phyloP scores from a whole-genome alignment of 2,113 vertebrate genomes.

The Ptilonorhynchus violaceus region DNA sequence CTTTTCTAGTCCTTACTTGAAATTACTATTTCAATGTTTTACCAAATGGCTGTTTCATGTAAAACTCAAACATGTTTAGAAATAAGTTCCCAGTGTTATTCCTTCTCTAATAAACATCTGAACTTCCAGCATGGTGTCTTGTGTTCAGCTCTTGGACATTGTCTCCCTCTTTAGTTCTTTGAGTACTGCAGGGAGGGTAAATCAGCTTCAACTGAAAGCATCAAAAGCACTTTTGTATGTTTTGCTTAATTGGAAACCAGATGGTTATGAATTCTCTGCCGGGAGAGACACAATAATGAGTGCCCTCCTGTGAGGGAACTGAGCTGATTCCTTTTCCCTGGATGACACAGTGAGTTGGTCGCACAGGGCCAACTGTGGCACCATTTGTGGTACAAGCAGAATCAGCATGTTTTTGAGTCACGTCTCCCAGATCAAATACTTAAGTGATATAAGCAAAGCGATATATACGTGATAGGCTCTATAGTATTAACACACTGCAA shows the following conservation, averaged over 20 bases:
- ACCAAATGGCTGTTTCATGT: neutral
- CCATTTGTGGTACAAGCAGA: neutral
- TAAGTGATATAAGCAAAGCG: neutral
- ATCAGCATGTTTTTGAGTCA: neutral
- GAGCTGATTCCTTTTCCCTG: neutral
- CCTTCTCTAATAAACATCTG: neutral
- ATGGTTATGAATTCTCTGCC: neutral
- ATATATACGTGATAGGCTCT: neutral
- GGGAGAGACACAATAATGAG: neutral
- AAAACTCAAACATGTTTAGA: neutral
- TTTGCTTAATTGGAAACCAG: slow-evolving; percentile 12
- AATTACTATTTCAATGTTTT: neutral
- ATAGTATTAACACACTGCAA: neutral
- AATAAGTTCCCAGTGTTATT: neutral
- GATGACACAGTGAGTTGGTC: neutral
- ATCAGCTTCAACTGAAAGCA: neutral
- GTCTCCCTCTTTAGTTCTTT: neutral
- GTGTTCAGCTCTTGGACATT: neutral
- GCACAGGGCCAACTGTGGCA: neutral
- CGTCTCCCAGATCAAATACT: neutral
- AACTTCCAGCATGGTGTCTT: neutral
- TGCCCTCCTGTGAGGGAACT: neutral
- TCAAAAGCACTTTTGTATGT: neutral
- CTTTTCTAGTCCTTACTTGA: neutral
- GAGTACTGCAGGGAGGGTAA: neutral